phyloP scores from a whole-genome alignment of 2,113 vertebrate genomes.

The Gallinago media region DNA sequence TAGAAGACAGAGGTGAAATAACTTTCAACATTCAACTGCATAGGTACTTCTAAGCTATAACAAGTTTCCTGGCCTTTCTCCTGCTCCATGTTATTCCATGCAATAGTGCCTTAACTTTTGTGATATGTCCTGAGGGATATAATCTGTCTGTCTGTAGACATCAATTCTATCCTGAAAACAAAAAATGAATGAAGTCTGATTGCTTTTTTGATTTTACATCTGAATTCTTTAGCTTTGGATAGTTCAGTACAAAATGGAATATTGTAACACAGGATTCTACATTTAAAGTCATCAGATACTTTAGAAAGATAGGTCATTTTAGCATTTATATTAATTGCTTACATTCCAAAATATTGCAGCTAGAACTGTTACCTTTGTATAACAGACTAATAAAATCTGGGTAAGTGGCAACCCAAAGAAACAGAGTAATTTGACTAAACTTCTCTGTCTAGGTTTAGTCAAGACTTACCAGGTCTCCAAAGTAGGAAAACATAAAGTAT shows the following conservation, averaged over 20 bases:
- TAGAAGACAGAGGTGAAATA: neutral
- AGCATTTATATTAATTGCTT: neutral
- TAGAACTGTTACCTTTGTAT: neutral
- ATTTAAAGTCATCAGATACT: neutral
- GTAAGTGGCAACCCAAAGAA: neutral
- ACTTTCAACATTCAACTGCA: neutral
- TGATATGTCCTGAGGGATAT: neutral
- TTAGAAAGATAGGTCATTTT: neutral
- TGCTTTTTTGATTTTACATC: neutral
- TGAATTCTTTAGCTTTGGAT: neutral
- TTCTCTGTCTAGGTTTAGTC: neutral
- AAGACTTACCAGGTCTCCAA: neutral
- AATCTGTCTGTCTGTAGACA: neutral
- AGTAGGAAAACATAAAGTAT: conserved; percentile 41
- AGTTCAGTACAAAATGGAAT: neutral
- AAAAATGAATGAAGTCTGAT: neutral
- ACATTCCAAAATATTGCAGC: neutral
- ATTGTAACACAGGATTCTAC: neutral
- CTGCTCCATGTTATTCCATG: neutral
- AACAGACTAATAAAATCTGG: neutral
- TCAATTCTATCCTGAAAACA: neutral
- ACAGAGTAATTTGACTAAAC: neutral
- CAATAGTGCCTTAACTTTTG: neutral
- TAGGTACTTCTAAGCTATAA: neutral
- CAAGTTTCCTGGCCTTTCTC: neutral